phyloP scores from a whole-genome alignment of 1,140 invertebrate genomes.

The Lepidostoma basale region DNA sequence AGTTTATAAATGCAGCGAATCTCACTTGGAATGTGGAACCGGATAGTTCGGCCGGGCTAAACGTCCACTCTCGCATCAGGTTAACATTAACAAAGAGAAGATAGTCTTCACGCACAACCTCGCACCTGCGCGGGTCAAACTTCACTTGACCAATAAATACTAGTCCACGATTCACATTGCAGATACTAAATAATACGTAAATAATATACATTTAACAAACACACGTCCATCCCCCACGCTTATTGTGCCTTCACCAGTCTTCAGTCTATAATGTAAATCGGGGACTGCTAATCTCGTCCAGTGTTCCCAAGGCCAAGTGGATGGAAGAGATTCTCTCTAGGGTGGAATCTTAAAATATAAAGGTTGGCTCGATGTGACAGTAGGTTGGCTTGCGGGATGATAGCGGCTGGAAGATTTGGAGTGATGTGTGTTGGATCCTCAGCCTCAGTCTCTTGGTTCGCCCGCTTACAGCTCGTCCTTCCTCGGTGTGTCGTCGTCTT shows the following conservation, averaged over 20 bases:
- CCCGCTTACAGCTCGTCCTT: constrained; percentile 71
- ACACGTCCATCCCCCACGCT: not conserved
- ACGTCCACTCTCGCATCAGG: no score
- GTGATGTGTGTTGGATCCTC: constrained; percentile 1
- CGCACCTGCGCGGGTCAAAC: no score
- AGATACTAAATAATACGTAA: not conserved
- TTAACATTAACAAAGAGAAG: not conserved
- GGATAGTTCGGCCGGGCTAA: not conserved
- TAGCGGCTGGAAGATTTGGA: constrained; percentile 11
- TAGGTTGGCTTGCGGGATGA: not conserved
- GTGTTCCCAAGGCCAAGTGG: not conserved
- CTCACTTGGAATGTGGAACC: constrained; percentile 39
- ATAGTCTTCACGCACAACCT: constrained; percentile 41
- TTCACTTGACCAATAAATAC: no score
- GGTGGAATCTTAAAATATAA: not conserved
- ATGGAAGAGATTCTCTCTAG: not conserved
- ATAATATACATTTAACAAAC: constrained; percentile 12
- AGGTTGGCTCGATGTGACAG: constrained; percentile 1
- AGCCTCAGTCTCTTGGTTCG: constrained; percentile 7
- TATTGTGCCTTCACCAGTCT: constrained; percentile 8
- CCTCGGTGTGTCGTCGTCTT: constrained; percentile 69
- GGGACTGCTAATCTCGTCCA: not conserved
- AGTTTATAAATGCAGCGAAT: constrained; percentile 5
- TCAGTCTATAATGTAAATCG: constrained; percentile 5
- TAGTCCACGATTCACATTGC: constrained; percentile 3